Evolutionary conservation across 30 jellyfish, hydroid and myxozoan genomes (phyloP).

Genomic region (Aurelia sp.): DNA sequence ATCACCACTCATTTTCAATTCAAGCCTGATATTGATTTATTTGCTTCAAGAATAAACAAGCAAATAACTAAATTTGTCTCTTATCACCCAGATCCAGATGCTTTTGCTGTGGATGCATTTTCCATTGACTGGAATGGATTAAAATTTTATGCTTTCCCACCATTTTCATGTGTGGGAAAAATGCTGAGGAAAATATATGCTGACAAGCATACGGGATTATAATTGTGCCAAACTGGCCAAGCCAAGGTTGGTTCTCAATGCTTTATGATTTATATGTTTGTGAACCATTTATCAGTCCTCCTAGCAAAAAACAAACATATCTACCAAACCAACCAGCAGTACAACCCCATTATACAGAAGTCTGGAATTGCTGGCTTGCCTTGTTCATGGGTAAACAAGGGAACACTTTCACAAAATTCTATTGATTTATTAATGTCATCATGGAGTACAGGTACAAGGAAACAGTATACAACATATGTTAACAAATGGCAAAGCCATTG

Average conservation of each 20-base stretch:
- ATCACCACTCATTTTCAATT: conserved; percentile 1
- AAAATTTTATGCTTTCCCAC: conserved; percentile 60
- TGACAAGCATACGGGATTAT: conserved; percentile 58
- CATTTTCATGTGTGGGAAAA: conserved; percentile 37
- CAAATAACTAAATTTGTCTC: conserved; percentile 28
- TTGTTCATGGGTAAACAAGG: conserved; percentile 33
- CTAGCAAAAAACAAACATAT: conserved; percentile 11
- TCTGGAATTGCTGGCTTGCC: no score
- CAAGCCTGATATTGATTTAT: conserved; percentile 54
- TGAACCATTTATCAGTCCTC: conserved; percentile 33
- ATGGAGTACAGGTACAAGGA: no score
- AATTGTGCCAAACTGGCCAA: conserved; percentile 72
- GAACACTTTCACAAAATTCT: conserved; percentile 30
- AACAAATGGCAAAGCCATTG: no score
- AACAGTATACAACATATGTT: no score
- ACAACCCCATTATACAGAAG: conserved; percentile 36
- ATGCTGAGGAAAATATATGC: not conserved
- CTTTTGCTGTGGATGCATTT: conserved; percentile 53
- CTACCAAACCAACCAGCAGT: conserved; percentile 47
- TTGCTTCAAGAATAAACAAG: conserved; percentile 18
- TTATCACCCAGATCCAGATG: conserved; percentile 52
- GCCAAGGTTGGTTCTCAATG: conserved; percentile 37
- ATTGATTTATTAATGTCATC: conserved; percentile 21
- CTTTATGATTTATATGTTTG: not conserved
- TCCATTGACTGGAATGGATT: conserved; percentile 42